These are phyloP conservation scores for Chrysina gloriosa DNA, from an alignment of 2,888 invertebrate species.

Conservation along the genomic window DNA sequence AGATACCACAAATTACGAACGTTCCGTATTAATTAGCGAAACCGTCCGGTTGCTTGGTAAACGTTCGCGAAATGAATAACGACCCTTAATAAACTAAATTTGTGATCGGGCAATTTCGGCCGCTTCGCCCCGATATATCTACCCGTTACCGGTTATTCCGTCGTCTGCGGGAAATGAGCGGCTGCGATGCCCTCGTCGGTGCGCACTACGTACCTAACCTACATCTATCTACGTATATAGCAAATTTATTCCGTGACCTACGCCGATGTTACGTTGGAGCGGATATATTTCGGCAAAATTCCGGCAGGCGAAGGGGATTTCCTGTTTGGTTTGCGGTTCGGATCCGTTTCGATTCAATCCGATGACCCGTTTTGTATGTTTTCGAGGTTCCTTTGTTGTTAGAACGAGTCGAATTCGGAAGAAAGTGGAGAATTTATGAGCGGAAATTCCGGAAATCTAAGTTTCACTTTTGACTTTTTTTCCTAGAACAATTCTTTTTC, in stretches of 20 bases:
- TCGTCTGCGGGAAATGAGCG: background rate
- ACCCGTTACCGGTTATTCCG: background rate
- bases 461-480: no score
- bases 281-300: slow-evolving; percentile 3
- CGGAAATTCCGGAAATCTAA: no score
- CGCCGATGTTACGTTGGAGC: background rate
- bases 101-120: slow-evolving; percentile 12
- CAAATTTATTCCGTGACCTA: slow-evolving; percentile 17
- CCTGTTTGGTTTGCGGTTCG: slow-evolving; percentile 10
- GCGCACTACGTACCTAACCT: background rate
- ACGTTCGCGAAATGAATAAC: slow-evolving; percentile 22
- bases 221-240: slow-evolving; percentile 12
- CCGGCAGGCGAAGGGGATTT: background rate
- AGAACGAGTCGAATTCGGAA: background rate
- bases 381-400: background rate
- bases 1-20: background rate
- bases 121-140: background rate
- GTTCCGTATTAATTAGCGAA: slow-evolving; percentile 21
- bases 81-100: slow-evolving; percentile 16
- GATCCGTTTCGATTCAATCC: slow-evolving; percentile 16
- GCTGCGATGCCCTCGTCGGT: background rate
- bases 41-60: background rate
- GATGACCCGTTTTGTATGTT: slow-evolving; percentile 17
- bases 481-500: no score
- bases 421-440: background rate